phyloP scores from a whole-genome alignment of 37 sponge, comb jelly and placozoan species.

The Amphimedon queenslandica region DNA sequence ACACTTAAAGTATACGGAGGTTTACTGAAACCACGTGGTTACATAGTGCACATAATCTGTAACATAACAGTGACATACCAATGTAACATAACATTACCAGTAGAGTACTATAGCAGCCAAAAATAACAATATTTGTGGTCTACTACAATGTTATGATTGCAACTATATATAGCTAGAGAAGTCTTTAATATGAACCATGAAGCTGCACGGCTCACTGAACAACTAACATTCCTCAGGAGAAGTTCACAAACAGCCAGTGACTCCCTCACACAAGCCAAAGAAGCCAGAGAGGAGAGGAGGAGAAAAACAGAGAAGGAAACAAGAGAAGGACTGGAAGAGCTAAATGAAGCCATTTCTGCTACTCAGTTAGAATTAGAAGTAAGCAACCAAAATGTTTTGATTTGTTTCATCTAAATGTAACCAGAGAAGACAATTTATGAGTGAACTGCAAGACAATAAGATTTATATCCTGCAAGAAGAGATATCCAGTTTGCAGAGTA shows the following conservation, averaged over 20 bases:
- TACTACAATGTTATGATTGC: too few species aligned
- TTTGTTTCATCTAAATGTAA: too few species aligned
- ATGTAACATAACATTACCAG: too few species aligned
- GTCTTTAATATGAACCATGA: neutral
- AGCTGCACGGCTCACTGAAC: neutral
- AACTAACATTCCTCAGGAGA: neutral
- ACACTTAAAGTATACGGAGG: too few species aligned
- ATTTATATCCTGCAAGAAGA: neutral
- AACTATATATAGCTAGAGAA: neutral
- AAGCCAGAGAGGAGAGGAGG: neutral
- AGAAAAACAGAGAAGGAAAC: neutral
- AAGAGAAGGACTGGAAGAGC: neutral
- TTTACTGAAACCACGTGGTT: too few species aligned
- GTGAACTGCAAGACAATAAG: neutral
- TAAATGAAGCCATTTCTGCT: neutral
- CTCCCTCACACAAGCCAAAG: conserved; percentile 1
- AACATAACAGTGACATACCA: too few species aligned
- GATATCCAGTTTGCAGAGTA: neutral
- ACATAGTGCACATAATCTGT: too few species aligned
- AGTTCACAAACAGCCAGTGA: neutral
- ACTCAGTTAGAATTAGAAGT: neutral
- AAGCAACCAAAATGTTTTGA: too few species aligned
- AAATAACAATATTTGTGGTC: too few species aligned
- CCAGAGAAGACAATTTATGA: neutral
- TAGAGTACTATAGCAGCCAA: too few species aligned